phyloP scores from a whole-genome alignment of 2,888 invertebrate species.

The Vesta saturnalis region DNA sequence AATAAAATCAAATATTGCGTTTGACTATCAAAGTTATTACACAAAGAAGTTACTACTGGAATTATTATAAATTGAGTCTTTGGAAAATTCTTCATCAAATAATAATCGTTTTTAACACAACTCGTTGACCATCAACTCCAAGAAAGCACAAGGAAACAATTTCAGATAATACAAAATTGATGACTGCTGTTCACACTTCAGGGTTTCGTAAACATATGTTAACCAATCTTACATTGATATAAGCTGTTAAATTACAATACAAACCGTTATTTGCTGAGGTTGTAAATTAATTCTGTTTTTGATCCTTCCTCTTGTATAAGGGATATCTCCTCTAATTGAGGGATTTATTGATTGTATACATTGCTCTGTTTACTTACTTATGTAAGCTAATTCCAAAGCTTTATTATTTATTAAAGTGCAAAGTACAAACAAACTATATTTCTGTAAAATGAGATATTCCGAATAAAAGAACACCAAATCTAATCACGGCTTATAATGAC shows the following conservation, averaged over 20 bases:
- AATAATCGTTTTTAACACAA: not conserved
- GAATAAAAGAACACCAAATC: too few relatives aligned
- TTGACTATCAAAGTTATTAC: too few relatives aligned
- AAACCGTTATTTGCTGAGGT: slow-evolving; percentile 16
- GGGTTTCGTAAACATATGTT: slow-evolving; percentile 20
- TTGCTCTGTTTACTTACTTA: not conserved
- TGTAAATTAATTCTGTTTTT: slow-evolving; percentile 29
- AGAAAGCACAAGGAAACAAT: not conserved
- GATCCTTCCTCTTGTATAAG: slow-evolving; percentile 14
- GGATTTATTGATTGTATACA: slow-evolving; percentile 3
- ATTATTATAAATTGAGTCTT: too few relatives aligned
- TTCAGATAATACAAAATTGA: slow-evolving; percentile 6
- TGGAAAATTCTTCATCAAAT: too few relatives aligned
- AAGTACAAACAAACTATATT: too few relatives aligned
- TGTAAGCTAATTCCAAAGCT: not conserved
- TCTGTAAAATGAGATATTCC: too few relatives aligned
- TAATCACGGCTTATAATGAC: too few relatives aligned
- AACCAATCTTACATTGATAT: slow-evolving; percentile 22
- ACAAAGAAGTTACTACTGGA: too few relatives aligned
- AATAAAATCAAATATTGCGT: too few relatives aligned
- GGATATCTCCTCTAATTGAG: not conserved
- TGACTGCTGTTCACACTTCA: slow-evolving; percentile 8
- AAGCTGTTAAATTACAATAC: slow-evolving; percentile 23
- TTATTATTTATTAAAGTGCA: not conserved
- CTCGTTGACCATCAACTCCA: too few relatives aligned